Conservation (phyloP, 2,888 invertebrate genomes). For the Eupeodes latifasciatus region DNA sequence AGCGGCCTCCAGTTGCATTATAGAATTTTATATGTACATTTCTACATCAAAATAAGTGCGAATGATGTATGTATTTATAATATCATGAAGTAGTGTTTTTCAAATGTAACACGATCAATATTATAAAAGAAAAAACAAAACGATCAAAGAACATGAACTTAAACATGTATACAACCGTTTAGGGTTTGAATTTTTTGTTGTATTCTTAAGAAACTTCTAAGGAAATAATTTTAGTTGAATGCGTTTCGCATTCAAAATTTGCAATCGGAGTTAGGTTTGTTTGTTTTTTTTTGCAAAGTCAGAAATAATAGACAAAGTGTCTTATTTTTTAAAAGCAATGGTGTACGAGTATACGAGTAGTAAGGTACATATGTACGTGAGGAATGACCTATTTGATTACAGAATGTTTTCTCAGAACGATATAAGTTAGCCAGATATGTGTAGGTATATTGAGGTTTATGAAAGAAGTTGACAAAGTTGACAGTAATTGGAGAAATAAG, state of each 20-base stretch:
- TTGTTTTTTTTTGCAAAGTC: not conserved
- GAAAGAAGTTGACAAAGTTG: not conserved
- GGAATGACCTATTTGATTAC: constrained; percentile 27
- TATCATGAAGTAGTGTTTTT: not conserved
- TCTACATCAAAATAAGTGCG: constrained; percentile 13
- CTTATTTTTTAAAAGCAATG: not conserved
- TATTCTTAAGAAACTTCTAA: constrained; percentile 10
- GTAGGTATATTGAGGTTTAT: not conserved
- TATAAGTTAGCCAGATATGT: not conserved
- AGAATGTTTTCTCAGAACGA: constrained; percentile 15
- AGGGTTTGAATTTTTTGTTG: not conserved
- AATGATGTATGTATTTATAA: not conserved
- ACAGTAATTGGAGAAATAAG: constrained; percentile 17
- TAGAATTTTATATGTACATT: too few relatives aligned
- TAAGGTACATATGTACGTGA: not conserved
- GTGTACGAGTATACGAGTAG: too few relatives aligned
- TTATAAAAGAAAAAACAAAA: not conserved
- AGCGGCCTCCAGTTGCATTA: not conserved
- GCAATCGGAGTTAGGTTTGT: not conserved
- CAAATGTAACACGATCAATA: constrained; percentile 30
- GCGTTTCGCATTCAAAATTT: constrained; percentile 27
- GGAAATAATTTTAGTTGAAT: constrained; percentile 17
- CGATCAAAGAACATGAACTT: not conserved
- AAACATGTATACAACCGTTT: not conserved
- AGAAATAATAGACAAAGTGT: constrained; percentile 25